These are phyloP conservation scores for Spea bombifrons DNA, from an alignment of 2,113 vertebrate genomes.

Conservation along the genomic window DNA sequence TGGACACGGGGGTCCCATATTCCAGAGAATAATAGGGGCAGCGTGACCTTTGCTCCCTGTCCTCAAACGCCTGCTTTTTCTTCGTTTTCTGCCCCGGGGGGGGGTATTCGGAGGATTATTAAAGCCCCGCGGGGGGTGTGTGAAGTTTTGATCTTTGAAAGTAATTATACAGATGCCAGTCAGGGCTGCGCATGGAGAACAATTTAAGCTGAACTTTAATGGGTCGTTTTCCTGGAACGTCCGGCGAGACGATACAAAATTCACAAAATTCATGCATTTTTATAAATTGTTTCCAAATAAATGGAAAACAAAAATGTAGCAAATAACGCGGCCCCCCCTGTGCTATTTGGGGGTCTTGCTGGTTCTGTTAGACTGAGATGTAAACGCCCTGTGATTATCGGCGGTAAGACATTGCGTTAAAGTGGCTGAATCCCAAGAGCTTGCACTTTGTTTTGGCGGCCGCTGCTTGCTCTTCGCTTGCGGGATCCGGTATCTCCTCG, in stretches of 20 bases:
- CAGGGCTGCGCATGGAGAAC: background rate
- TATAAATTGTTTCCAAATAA: too few relatives aligned
- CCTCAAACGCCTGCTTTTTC: background rate
- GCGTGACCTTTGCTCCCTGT: slow-evolving; percentile 1
- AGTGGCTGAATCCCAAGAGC: too few relatives aligned
- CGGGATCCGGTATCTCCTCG: background rate
- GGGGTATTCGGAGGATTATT: slow-evolving; percentile 16
- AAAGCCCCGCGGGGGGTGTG: background rate
- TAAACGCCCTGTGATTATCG: too few relatives aligned
- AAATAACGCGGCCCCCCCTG: background rate
- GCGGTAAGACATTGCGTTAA: too few relatives aligned
- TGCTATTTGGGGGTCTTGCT: background rate
- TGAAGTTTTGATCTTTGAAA: background rate
- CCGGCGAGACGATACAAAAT: too few relatives aligned
- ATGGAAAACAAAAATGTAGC: too few relatives aligned
- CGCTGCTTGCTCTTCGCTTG: too few relatives aligned
- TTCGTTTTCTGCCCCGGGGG: background rate
- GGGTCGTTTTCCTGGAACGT: too few relatives aligned
- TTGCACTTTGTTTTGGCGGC: too few relatives aligned
- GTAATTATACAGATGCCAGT: background rate
- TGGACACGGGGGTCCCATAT: background rate
- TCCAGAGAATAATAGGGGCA: background rate
- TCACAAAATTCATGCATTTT: too few relatives aligned
- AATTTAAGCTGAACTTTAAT: too few relatives aligned
- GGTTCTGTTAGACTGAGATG: background rate